Evolutionary conservation across 2,888 invertebrate species (phyloP).

Genomic region (Polia nebulosa): DNA sequence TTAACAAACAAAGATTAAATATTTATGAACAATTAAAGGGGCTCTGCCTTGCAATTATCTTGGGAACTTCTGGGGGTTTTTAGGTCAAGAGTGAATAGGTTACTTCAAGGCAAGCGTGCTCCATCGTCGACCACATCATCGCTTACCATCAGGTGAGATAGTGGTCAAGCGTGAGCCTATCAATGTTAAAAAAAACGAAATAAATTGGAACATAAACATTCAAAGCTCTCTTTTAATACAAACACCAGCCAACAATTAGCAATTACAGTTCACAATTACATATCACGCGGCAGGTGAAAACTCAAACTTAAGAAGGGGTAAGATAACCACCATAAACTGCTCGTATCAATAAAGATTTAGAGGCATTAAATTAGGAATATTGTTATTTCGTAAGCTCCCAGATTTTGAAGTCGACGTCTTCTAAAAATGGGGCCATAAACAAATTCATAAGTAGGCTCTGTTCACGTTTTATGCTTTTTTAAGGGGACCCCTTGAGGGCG

Average conservation of each 20-base stretch:
- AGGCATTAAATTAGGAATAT: conserved; percentile 83
- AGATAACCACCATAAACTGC: conserved; percentile 48
- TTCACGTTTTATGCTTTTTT: conserved; percentile 88
- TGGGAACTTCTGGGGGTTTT: too few species aligned
- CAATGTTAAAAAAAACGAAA: too few species aligned
- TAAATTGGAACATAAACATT: too few species aligned
- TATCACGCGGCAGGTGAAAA: background rate
- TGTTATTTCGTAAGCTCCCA: conserved; percentile 80
- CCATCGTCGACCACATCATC: too few species aligned
- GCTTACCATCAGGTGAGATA: too few species aligned
- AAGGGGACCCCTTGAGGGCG: conserved; percentile 83
- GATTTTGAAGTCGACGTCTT: conserved; percentile 76
- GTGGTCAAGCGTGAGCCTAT: too few species aligned
- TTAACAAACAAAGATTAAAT: background rate
- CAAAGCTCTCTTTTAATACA: background rate
- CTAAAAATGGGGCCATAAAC: conserved; percentile 88
- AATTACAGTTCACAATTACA: background rate
- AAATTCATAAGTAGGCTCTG: conserved; percentile 90
- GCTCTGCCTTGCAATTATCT: too few species aligned
- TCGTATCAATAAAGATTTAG: conserved; percentile 77
- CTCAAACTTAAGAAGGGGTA: background rate
- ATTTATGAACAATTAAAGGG: background rate
- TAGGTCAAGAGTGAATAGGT: too few species aligned
- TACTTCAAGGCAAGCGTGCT: too few species aligned
- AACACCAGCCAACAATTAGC: background rate